These are phyloP conservation scores for Anguilla marmorata DNA, from an alignment of 2,797 vertebrate species.

Conservation along the genomic window DNA sequence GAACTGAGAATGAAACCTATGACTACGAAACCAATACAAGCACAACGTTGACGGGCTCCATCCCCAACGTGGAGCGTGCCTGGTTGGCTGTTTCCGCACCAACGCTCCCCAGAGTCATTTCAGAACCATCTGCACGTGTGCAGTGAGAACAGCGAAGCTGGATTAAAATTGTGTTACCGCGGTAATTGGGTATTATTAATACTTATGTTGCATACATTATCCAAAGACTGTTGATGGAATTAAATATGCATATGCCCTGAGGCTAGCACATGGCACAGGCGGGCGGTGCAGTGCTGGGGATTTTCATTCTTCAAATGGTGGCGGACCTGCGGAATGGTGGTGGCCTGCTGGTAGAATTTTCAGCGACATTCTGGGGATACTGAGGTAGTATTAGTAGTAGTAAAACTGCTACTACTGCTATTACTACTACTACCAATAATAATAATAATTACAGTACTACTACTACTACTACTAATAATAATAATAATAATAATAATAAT, in stretches of 20 bases:
- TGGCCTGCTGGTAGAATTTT: not conserved
- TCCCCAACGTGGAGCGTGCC: not conserved
- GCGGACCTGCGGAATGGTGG: not conserved
- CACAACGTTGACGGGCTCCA: not conserved
- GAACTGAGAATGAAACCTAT: conserved; percentile 40
- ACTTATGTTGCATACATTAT: conserved; percentile 53
- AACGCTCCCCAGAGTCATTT: not conserved
- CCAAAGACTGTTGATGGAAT: conserved; percentile 52
- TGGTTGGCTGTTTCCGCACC: not conserved
- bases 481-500: not conserved
- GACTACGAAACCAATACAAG: conserved; percentile 50
- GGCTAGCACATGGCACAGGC: conserved; percentile 45
- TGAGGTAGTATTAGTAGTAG: not conserved
- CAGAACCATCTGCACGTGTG: conserved; percentile 24
- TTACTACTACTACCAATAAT: not conserved
- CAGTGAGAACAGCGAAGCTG: conserved; percentile 21
- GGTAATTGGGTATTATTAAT: conserved; percentile 51
- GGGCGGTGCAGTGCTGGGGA: conserved; percentile 41
- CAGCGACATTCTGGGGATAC: not conserved
- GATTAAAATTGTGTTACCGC: conserved; percentile 40
- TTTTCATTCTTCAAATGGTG: conserved; percentile 30
- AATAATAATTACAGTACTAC: not conserved
- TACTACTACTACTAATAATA: not conserved
- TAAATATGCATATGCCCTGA: conserved; percentile 61
- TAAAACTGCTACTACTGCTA: too few relatives aligned